Percentiles rank a stretch among this genome's conserved stretches.
These are phyloP conservation scores for Galerucella pusilla DNA, from an alignment of 2,888 invertebrate genomes.

Conservation along the genomic window DNA sequence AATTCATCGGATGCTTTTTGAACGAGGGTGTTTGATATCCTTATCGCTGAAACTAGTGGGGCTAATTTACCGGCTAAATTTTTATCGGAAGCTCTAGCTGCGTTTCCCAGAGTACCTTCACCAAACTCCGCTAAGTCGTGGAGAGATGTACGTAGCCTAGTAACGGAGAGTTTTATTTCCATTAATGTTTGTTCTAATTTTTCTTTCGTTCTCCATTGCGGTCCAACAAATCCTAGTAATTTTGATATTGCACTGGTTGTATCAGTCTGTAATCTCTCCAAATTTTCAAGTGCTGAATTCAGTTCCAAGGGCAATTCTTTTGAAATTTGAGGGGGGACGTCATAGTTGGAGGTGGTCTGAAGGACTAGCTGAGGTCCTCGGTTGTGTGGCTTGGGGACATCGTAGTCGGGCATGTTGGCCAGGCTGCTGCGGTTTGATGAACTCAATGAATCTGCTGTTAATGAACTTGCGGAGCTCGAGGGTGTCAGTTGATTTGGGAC, in stretches of 20 bases:
- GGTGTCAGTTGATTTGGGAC: conserved; percentile 71
- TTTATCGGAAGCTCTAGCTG: conserved; percentile 84
- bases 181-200: conserved; percentile 82
- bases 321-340: conserved; percentile 67
- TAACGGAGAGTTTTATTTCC: conserved; percentile 85
- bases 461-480: conserved; percentile 75
- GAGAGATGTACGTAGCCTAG: conserved; percentile 80
- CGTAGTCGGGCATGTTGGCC: conserved; percentile 75
- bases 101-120: conserved; percentile 89
- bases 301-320: conserved; percentile 80
- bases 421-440: conserved; percentile 67
- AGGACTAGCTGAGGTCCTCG: conserved; percentile 57
- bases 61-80: conserved; percentile 75
- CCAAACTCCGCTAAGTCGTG: conserved; percentile 91
- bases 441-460: conserved; percentile 72
- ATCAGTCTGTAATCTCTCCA: conserved; percentile 81
- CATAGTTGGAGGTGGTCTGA: conserved; percentile 67
- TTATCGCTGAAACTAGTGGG: conserved; percentile 82
- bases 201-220: conserved; percentile 84
- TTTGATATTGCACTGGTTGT: conserved; percentile 85
- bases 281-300: conserved; percentile 79
- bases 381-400: conserved; percentile 71
- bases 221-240: conserved; percentile 80
- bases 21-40: conserved; percentile 83
- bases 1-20: conserved; percentile 80